phyloP scores from a whole-genome alignment of 2,113 vertebrate genomes.

The Megalops atlanticus region DNA sequence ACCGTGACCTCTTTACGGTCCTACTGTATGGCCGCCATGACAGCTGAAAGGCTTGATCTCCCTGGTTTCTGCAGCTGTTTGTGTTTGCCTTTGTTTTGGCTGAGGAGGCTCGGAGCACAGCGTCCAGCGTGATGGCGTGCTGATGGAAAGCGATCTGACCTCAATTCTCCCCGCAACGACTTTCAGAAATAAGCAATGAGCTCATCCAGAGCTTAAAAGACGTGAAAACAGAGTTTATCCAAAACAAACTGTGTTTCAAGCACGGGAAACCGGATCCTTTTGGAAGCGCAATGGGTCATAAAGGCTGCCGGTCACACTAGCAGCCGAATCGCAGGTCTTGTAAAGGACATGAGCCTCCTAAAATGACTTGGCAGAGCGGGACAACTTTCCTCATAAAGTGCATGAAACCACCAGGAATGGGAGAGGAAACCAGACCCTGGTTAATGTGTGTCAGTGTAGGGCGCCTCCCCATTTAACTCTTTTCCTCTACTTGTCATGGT shows the following conservation, averaged over 20 bases:
- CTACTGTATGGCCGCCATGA: too few relatives aligned
- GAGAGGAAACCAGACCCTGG: not conserved
- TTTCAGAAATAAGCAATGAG: not conserved
- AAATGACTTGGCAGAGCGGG: slow-evolving; percentile 33
- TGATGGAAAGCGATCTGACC: not conserved
- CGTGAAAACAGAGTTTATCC: not conserved
- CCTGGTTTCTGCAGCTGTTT: too few relatives aligned
- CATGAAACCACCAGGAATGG: not conserved
- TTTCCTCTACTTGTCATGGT: not conserved
- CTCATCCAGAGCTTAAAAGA: slow-evolving; percentile 4
- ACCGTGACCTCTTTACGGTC: slow-evolving; percentile 29
- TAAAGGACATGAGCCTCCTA: not conserved
- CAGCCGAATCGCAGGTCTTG: not conserved
- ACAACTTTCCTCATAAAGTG: slow-evolving; percentile 40
- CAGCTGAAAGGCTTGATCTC: too few relatives aligned
- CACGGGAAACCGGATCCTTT: not conserved
- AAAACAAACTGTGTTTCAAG: not conserved
- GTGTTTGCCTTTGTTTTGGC: not conserved
- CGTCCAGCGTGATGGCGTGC: not conserved
- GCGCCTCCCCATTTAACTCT: not conserved
- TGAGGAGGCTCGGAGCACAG: not conserved
- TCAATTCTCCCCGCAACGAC: not conserved
- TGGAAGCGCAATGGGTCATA: not conserved
- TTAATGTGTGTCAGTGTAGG: not conserved
- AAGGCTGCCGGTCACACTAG: not conserved